Percentiles rank a stretch among this genome's conserved stretches.
phyloP scores from a whole-genome alignment of 1,140 invertebrate genomes.

The Cotesia typhae region DNA sequence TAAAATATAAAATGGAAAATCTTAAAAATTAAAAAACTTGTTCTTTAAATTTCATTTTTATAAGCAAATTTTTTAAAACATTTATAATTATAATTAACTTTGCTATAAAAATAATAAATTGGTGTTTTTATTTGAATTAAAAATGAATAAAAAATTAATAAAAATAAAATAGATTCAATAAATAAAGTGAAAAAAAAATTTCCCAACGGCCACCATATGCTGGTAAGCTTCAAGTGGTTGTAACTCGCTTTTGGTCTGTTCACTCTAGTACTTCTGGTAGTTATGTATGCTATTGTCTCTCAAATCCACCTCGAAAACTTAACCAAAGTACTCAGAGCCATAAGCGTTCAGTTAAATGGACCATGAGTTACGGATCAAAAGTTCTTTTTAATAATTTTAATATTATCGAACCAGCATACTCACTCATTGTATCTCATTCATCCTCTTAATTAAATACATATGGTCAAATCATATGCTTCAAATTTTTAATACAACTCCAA shows the following conservation, averaged over 20 bases:
- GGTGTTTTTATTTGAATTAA: too few relatives aligned
- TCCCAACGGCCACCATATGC: constrained; percentile 43
- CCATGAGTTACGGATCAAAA: constrained; percentile 4
- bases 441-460: too few relatives aligned
- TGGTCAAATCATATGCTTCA: too few relatives aligned
- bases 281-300: constrained; percentile 13
- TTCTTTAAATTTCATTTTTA: too few relatives aligned
- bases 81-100: too few relatives aligned
- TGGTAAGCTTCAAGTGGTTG: constrained; percentile 46
- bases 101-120: too few relatives aligned
- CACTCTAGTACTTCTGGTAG: not conserved
- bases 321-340: constrained; percentile 11
- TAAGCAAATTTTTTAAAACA: too few relatives aligned
- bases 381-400: not conserved
- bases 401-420: constrained; percentile 1
- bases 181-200: constrained; percentile 21
- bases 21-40: too few relatives aligned
- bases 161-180: not conserved
- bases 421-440: not conserved
- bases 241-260: constrained; percentile 42
- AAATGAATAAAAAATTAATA: not conserved
- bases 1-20: too few relatives aligned
- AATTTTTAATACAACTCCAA: too few relatives aligned
- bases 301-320: constrained; percentile 20
- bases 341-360: constrained; percentile 26